Evolutionary conservation across 2,888 invertebrate species (phyloP), one percentile per base, ranked within the genome.

Genomic region (Plusia festucae): DNA sequence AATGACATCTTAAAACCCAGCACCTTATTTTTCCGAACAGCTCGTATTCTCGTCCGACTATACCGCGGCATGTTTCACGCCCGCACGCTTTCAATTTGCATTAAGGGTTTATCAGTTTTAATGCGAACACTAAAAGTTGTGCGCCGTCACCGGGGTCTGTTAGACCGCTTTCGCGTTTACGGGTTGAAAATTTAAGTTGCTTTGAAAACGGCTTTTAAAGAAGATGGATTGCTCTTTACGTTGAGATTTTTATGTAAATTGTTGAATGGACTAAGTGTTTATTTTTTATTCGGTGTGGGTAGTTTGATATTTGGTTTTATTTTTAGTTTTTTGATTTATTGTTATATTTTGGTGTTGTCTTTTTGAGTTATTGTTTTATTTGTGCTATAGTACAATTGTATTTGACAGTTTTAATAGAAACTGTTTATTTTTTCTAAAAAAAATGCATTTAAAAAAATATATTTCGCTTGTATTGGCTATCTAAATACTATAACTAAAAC

Each of bases 61-160:
- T 58, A 70, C 78, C 76, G 73, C 78, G 76, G 85, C 71, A 60
- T 82, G 82, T 85, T 82, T 80, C 81, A 78, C 81, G 81, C 79
- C 82, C 76, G 81, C 82, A 73, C 80, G 84, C 83, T 86, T 87
- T 88, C 86, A 87, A 87, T 87, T 86, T 85, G 83, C 83, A 86
- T 87, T 87, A 85, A 83, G 78, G 85, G 84, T 79, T 86, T 85
- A 87, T 86, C 85, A 85, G 83, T 83, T 86, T 84, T 86, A 86
- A 85, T 82, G 82, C 79, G 78, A 73, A 76, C 81, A 78, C 81
- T 82, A 82, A 85, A 86, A 85, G 82, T 83, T 79, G 73, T 70
- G 66, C 76, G 65, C 75, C 76, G 70, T 81, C 80, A 77, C 66
- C 61, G 49, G 73, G 73, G 73, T 62, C 70, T 62, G 55, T 40